Evolutionary conservation across 2,888 invertebrate species (phyloP).

Genomic region (Coremacera marginata): DNA sequence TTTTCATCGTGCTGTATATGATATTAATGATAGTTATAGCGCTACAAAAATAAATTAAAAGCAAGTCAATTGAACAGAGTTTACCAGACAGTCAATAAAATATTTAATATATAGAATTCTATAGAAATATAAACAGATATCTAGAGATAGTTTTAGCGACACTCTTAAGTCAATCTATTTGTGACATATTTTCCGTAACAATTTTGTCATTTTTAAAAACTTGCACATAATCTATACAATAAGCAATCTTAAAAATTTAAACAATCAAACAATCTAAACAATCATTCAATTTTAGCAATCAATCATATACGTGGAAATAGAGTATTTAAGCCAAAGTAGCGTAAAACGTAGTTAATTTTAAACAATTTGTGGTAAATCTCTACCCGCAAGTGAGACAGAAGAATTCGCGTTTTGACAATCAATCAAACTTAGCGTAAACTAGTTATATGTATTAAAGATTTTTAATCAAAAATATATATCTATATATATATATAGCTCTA

Average conservation of each 20-base stretch:
- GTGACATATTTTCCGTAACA: slow-evolving; percentile 14
- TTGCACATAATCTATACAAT: slow-evolving; percentile 10
- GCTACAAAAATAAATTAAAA: neutral
- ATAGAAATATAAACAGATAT: neutral
- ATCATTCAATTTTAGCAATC: slow-evolving; percentile 18
- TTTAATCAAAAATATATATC: slow-evolving; percentile 25
- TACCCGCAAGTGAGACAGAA: slow-evolving; percentile 53
- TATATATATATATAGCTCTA: slow-evolving; percentile 38
- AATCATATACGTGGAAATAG: slow-evolving; percentile 28
- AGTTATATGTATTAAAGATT: too few relatives aligned
- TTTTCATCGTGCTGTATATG: neutral
- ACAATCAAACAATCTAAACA: slow-evolving; percentile 8
- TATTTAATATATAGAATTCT: neutral
- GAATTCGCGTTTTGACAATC: slow-evolving; percentile 71
- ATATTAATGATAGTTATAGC: neutral
- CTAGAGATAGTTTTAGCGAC: neutral
- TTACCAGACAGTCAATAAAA: neutral
- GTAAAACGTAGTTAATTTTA: neutral
- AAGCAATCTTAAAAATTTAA: too few relatives aligned
- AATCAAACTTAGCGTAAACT: slow-evolving; percentile 60
- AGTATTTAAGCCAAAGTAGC: slow-evolving; percentile 28
- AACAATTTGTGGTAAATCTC: neutral
- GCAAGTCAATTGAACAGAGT: slow-evolving; percentile 9
- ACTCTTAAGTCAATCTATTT: neutral
- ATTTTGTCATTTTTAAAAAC: neutral